Evolutionary conservation across 1,140 invertebrate genomes (phyloP).

Genomic region (Drosophila pallidifrons): DNA sequence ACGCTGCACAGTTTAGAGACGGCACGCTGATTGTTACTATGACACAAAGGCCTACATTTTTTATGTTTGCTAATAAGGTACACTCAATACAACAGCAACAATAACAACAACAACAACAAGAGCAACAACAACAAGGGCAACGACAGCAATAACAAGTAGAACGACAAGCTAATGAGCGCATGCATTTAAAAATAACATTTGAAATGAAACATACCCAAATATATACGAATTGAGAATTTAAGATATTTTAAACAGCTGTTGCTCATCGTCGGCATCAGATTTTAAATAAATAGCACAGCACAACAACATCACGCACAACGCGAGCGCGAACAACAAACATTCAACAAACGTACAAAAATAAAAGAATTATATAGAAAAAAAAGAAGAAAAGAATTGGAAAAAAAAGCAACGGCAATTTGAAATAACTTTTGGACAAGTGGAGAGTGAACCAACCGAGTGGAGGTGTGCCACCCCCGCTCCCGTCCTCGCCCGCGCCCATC

Average conservation of each 20-base stretch:
- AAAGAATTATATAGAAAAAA: slow-evolving; percentile 40
- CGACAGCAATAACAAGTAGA: slow-evolving; percentile 23
- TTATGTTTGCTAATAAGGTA: slow-evolving; percentile 38
- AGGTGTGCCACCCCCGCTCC: slow-evolving; percentile 19
- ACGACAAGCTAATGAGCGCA: slow-evolving; percentile 74
- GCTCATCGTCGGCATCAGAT: slow-evolving; percentile 65
- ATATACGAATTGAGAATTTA: slow-evolving; percentile 69
- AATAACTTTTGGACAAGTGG: slow-evolving; percentile 79
- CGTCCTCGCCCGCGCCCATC: background rate
- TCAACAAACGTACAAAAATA: slow-evolving; percentile 50
- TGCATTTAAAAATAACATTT: slow-evolving; percentile 78
- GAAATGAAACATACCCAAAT: slow-evolving; percentile 72
- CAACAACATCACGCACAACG: slow-evolving; percentile 16
- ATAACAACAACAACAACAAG: slow-evolving; percentile 18
- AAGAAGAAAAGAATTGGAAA: slow-evolving; percentile 20
- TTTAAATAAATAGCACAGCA: slow-evolving; percentile 63
- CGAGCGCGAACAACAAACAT: slow-evolving; percentile 41
- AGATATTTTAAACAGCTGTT: slow-evolving; percentile 83
- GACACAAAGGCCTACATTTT: slow-evolving; percentile 78
- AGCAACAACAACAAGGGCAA: slow-evolving; percentile 11
- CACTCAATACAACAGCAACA: slow-evolving; percentile 27
- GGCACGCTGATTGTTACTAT: slow-evolving; percentile 56
- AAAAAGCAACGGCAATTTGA: slow-evolving; percentile 52
- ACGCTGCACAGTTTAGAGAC: slow-evolving; percentile 23
- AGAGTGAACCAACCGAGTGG: slow-evolving; percentile 47